Conservation (phyloP, 1,140 invertebrate genomes). For the Drosophila sp. region DNA sequence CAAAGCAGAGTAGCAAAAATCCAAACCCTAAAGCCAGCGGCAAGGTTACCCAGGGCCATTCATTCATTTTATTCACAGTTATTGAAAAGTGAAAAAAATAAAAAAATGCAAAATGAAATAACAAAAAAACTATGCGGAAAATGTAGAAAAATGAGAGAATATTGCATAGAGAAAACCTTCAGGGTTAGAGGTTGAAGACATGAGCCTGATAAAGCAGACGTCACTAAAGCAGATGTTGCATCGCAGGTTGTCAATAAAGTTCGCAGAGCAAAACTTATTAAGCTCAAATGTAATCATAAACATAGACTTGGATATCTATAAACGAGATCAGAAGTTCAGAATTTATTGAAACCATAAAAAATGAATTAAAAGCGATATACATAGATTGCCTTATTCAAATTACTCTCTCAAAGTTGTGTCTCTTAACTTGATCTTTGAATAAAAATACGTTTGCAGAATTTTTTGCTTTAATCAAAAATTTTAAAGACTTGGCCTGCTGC, state of each 20-base stretch:
- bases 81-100: slow-evolving; percentile 16
- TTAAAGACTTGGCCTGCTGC: not conserved
- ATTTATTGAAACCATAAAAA: not conserved
- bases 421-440: too few species aligned
- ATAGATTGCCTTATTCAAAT: too few species aligned
- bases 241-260: not conserved
- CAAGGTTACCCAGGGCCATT: slow-evolving; percentile 20
- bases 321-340: not conserved
- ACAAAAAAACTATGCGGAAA: slow-evolving; percentile 11
- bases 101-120: slow-evolving; percentile 13
- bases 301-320: not conserved
- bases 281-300: not conserved
- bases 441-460: not conserved
- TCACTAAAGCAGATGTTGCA: not conserved
- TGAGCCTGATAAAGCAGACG: not conserved
- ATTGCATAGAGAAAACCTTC: not conserved
- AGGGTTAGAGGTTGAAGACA: slow-evolving; percentile 1
- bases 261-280: not conserved
- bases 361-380: not conserved
- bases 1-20: slow-evolving; percentile 19
- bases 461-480: not conserved
- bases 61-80: slow-evolving; percentile 25
- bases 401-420: too few species aligned
- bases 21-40: slow-evolving; percentile 10
- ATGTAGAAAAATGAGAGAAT: slow-evolving; percentile 6